A percentile compares a stretch with the other conserved stretches of the same genome.
These are phyloP conservation scores for Sinocyclocheilus rhinocerous DNA, from an alignment of 2,113 vertebrate genomes.

Conservation along the genomic window DNA sequence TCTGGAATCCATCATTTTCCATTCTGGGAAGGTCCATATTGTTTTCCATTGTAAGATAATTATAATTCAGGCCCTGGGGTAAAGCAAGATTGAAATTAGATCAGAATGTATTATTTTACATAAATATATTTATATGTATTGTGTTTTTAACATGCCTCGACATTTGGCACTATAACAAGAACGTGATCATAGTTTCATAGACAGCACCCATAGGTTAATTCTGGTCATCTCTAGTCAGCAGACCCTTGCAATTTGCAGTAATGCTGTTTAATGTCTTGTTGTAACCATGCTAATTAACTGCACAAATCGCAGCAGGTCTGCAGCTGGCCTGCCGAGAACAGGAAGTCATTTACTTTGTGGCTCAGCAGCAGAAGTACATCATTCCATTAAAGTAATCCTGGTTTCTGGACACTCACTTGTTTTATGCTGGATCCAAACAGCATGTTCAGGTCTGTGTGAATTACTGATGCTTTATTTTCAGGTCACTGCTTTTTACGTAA, in stretches of 20 bases:
- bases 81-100: neutral
- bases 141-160: neutral
- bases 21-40: constrained; percentile 79
- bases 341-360: too few species aligned
- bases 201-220: neutral
- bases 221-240: neutral
- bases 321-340: too few species aligned
- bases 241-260: constrained; percentile 39
- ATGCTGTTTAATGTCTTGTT: constrained; percentile 41
- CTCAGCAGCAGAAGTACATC: too few species aligned
- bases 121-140: neutral
- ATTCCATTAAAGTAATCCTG: constrained; percentile 27
- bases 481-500: neutral
- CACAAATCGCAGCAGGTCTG: constrained; percentile 42
- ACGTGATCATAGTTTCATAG: neutral
- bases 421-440: constrained; percentile 9
- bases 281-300: constrained; percentile 55
- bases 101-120: neutral
- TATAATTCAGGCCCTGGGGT: constrained; percentile 83
- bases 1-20: constrained; percentile 78
- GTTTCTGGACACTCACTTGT: neutral
- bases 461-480: constrained; percentile 6
- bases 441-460: constrained; percentile 5
- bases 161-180: constrained; percentile 12
- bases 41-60: constrained; percentile 85